Percentiles rank a stretch among this genome's conserved stretches.
Conservation (phyloP, 2,113 vertebrate genomes). For the Ptilorrhoa leucosticta region DNA sequence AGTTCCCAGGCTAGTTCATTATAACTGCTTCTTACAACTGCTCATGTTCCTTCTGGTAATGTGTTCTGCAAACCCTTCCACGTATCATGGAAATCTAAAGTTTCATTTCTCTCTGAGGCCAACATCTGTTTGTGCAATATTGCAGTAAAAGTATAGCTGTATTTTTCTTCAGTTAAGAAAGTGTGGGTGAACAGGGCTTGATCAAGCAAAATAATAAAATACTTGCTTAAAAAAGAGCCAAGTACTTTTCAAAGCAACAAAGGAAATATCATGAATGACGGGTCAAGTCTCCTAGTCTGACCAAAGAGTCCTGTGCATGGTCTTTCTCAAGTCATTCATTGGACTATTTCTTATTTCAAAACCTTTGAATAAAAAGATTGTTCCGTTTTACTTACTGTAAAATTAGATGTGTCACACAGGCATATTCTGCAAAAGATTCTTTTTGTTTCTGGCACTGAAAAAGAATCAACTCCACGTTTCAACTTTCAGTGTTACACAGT, state of each 20-base stretch:
- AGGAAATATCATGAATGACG: neutral
- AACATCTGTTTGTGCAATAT: slow-evolving; percentile 40
- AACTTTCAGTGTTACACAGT: neutral
- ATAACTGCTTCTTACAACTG: neutral
- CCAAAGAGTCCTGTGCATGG: neutral
- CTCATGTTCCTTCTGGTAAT: slow-evolving; percentile 45
- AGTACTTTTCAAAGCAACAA: neutral
- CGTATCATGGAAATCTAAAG: slow-evolving; percentile 13
- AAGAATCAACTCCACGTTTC: neutral
- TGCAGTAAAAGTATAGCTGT: neutral
- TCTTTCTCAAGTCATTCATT: neutral
- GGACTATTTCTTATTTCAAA: neutral
- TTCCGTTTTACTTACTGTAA: neutral
- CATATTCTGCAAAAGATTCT: neutral
- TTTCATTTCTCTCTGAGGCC: slow-evolving; percentile 56
- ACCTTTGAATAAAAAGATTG: neutral
- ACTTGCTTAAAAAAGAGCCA: neutral
- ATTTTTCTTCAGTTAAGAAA: neutral
- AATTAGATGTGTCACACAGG: neutral
- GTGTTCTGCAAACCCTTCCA: slow-evolving; percentile 9
- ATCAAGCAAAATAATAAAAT: neutral
- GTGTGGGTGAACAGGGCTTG: neutral
- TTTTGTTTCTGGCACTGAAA: neutral
- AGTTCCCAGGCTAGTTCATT: slow-evolving; percentile 63
- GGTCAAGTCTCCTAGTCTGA: neutral